Percentiles rank a stretch among this genome's conserved stretches.
phyloP scores from a whole-genome alignment of 1,140 invertebrate species.

The Cydia fagiglandana region DNA sequence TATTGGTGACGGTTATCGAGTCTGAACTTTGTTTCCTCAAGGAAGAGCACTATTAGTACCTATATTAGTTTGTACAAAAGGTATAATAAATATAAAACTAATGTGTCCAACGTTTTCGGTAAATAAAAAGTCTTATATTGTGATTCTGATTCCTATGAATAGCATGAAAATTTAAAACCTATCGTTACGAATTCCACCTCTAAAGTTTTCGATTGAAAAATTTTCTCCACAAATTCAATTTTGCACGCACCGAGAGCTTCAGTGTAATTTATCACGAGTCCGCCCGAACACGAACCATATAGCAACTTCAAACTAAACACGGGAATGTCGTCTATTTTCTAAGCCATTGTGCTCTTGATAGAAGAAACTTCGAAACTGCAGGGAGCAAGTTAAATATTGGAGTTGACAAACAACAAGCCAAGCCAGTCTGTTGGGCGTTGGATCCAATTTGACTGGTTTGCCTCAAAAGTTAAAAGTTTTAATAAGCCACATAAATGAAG shows the following conservation, averaged over 20 bases:
- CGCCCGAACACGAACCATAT: slow-evolving; percentile 10
- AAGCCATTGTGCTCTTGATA: slow-evolving; percentile 51
- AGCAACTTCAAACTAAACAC: slow-evolving; percentile 31
- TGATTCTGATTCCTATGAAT: background rate
- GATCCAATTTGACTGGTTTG: slow-evolving; percentile 42
- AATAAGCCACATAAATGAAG: slow-evolving; percentile 13
- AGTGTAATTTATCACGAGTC: slow-evolving; percentile 25
- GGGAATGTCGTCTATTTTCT: slow-evolving; percentile 34
- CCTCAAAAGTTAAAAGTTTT: slow-evolving; percentile 32
- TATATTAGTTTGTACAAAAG: no score
- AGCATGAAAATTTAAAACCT: background rate
- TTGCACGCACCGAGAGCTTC: slow-evolving; percentile 25
- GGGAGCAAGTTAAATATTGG: slow-evolving; percentile 58
- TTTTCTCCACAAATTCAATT: slow-evolving; percentile 25
- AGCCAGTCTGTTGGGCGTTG: slow-evolving; percentile 42
- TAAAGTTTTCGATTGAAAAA: slow-evolving; percentile 9
- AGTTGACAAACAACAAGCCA: slow-evolving; percentile 52
- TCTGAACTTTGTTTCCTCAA: no score
- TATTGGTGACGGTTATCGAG: no score
- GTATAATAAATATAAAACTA: no score
- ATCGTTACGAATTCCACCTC: background rate
- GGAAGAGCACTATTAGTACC: no score
- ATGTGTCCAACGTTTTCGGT: no score
- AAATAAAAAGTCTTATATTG: background rate
- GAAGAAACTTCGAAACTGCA: slow-evolving; percentile 50